These are phyloP conservation scores for Myrmecobius fasciatus DNA, from an alignment of 2,113 vertebrate genomes.

Conservation along the genomic window DNA sequence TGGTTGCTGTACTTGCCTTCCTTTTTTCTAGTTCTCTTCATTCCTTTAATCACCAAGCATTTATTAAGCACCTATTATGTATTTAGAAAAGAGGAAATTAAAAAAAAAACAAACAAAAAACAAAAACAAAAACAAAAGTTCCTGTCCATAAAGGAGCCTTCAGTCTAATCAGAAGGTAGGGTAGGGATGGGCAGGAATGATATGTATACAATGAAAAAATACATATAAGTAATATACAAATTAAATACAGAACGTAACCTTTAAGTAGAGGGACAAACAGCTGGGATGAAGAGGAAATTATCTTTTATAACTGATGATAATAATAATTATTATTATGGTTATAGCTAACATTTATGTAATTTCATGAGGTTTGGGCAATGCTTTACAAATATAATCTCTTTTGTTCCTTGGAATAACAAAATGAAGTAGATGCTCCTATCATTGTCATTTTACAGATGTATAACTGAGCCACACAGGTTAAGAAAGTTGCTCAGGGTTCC, in stretches of 20 bases:
- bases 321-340: no score
- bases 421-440: background rate
- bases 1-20: background rate
- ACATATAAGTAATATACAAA: background rate
- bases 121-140: background rate
- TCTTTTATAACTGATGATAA: no score
- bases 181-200: background rate
- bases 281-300: background rate
- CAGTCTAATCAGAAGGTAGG: background rate
- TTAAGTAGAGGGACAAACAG: background rate
- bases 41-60: background rate
- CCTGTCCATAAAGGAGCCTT: background rate
- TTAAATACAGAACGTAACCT: background rate
- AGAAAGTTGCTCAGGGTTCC: background rate
- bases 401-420: background rate
- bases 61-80: background rate
- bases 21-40: background rate
- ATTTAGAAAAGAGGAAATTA: no score
- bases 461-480: background rate
- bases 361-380: background rate
- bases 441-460: background rate
- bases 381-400: background rate
- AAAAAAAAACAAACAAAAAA: no score
- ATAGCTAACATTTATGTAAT: background rate
- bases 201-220: background rate